Evolutionary conservation across 2,888 invertebrate species (phyloP).

Genomic region (Chrysodeixis includens): DNA sequence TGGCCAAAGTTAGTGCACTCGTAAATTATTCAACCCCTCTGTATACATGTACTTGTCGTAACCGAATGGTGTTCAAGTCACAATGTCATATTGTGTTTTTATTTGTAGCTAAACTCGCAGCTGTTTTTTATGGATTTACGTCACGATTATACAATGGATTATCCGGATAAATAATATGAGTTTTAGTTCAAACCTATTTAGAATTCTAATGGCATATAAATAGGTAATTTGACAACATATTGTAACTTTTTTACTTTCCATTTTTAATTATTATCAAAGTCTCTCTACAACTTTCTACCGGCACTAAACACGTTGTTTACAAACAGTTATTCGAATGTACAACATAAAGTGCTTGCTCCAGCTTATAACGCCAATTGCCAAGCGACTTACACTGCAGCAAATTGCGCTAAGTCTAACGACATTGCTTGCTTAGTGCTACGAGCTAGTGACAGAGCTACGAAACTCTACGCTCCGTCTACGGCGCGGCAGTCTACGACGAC

Average conservation of each 20-base stretch:
- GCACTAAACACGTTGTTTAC: conserved; percentile 10
- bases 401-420: conserved; percentile 58
- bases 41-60: conserved; percentile 77
- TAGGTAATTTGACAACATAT: too few species aligned
- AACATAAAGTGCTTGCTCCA: conserved; percentile 39
- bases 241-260: too few species aligned
- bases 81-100: conserved; percentile 69
- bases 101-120: conserved; percentile 33
- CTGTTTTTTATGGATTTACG: background rate
- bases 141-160: background rate
- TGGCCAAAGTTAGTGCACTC: conserved; percentile 83
- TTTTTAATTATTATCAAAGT: background rate
- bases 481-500: conserved; percentile 42
- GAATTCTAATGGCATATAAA: too few species aligned
- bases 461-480: conserved; percentile 48
- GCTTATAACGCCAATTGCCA: conserved; percentile 50
- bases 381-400: conserved; percentile 53
- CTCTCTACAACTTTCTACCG: background rate
- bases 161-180: too few species aligned
- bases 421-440: conserved; percentile 55
- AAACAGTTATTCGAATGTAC: conserved; percentile 30
- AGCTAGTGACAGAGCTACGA: conserved; percentile 46
- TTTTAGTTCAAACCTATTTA: too few species aligned
- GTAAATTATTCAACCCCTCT: conserved; percentile 86
- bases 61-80: conserved; percentile 72